A percentile compares a stretch with the other conserved stretches of the same genome.
These are phyloP conservation scores for Gymnoscopelus braueri DNA, from an alignment of 2,797 vertebrate genomes.

Conservation along the genomic window DNA sequence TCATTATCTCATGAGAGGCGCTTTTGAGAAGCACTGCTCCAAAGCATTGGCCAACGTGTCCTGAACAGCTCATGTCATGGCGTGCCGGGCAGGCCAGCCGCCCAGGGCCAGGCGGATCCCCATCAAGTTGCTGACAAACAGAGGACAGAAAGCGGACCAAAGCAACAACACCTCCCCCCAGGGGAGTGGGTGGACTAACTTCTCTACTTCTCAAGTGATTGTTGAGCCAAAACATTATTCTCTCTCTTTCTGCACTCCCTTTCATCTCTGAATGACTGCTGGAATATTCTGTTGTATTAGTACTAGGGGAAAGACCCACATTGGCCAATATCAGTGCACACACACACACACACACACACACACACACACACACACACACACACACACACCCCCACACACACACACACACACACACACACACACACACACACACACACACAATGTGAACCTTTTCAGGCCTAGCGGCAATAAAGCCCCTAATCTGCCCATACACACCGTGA, in stretches of 20 bases:
- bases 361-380: constrained; percentile 16
- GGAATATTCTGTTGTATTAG: constrained; percentile 48
- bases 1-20: too few relatives aligned
- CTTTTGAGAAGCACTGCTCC: too few relatives aligned
- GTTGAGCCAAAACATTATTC: neutral
- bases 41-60: too few relatives aligned
- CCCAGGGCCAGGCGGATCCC: too few relatives aligned
- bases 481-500: constrained; percentile 69
- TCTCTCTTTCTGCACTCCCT: neutral
- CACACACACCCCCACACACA: constrained; percentile 40
- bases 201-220: neutral
- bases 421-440: constrained; percentile 47
- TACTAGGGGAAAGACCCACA: constrained; percentile 46
- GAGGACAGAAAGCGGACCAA: too few relatives aligned
- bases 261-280: neutral
- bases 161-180: too few relatives aligned
- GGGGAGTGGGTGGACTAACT: too few relatives aligned
- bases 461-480: constrained; percentile 69
- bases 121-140: too few relatives aligned
- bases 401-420: constrained; percentile 28
- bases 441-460: constrained; percentile 75
- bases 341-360: constrained; percentile 13
- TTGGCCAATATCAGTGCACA: constrained; percentile 27
- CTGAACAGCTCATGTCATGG: too few relatives aligned
- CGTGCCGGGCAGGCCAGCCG: too few relatives aligned